Conservation (phyloP, 2,797 vertebrate genomes). For the Alca torda region DNA sequence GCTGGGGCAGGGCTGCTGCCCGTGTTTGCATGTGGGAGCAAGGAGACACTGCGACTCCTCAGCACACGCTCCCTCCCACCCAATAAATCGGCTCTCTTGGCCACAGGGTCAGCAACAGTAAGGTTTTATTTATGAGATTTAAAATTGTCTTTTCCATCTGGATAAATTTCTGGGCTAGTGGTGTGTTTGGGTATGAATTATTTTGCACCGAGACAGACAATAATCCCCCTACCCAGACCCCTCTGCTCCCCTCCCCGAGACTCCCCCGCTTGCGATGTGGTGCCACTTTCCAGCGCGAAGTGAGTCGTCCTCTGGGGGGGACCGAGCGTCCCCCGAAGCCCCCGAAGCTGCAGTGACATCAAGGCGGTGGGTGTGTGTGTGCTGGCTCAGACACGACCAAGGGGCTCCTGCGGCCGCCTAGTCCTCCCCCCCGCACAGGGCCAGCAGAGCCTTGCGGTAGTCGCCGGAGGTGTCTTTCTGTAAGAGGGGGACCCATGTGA, state of each 20-base stretch:
- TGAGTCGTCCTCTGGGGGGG: conserved; percentile 13
- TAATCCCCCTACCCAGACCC: background rate
- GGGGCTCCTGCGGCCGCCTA: conserved; percentile 38
- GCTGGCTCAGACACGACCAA: conserved; percentile 50
- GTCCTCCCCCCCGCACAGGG: conserved; percentile 89
- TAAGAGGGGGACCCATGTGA: background rate
- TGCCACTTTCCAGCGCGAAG: conserved; percentile 19
- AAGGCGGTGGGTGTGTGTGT: conserved; percentile 22
- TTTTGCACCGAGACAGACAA: background rate
- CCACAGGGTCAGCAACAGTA: conserved; percentile 8
- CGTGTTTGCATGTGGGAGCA: fast-evolving
- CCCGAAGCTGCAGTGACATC: conserved; percentile 64
- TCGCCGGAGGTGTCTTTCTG: conserved; percentile 96
- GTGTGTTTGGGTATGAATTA: background rate
- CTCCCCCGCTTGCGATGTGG: conserved; percentile 8
- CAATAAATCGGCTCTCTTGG: background rate
- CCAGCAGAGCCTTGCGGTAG: conserved; percentile 90
- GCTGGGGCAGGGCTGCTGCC: background rate
- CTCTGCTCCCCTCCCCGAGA: background rate
- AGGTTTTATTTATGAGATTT: conserved; percentile 63
- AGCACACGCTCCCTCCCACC: background rate
- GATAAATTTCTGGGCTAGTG: conserved; percentile 25
- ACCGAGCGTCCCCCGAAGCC: conserved; percentile 12
- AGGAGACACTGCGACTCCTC: background rate
- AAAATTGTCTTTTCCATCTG: background rate